Percentiles rank a stretch among this genome's conserved stretches.
Evolutionary conservation across 2,113 vertebrate genomes (phyloP).

Genomic region (Coreoperca whiteheadi): DNA sequence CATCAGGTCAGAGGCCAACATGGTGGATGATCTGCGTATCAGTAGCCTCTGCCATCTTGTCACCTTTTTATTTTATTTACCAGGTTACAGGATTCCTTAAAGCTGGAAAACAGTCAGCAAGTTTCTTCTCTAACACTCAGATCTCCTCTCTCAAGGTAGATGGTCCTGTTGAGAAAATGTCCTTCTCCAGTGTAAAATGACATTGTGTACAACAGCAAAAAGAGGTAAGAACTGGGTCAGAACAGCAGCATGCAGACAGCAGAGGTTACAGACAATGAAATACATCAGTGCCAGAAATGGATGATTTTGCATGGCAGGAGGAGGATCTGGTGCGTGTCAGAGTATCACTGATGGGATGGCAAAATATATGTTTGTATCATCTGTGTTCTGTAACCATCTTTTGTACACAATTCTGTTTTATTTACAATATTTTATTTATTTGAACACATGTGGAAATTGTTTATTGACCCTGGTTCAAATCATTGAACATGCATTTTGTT

Average conservation of each 20-base stretch:
- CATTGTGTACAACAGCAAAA: too few relatives aligned
- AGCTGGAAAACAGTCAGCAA: neutral
- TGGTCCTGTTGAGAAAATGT: neutral
- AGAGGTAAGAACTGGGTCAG: constrained; percentile 3
- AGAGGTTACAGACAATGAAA: neutral
- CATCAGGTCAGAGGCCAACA: neutral
- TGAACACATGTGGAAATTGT: neutral
- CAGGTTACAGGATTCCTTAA: neutral
- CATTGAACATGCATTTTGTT: neutral
- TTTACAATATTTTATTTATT: neutral
- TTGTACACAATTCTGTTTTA: neutral
- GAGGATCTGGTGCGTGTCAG: neutral
- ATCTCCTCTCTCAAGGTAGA: neutral
- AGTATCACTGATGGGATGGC: neutral
- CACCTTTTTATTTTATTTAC: neutral
- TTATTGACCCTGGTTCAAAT: neutral
- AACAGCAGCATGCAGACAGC: neutral
- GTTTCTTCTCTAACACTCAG: neutral
- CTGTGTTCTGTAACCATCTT: neutral
- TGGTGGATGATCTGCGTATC: neutral
- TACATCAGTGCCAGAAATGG: neutral
- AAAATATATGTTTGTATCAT: neutral
- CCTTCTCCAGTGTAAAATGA: neutral
- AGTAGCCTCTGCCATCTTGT: neutral
- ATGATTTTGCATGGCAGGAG: neutral